A percentile compares a stretch with the other conserved stretches of the same genome.
Evolutionary conservation across 23 tunicate genomes (phyloP).

Genomic region (Trididemnum miniatum): DNA sequence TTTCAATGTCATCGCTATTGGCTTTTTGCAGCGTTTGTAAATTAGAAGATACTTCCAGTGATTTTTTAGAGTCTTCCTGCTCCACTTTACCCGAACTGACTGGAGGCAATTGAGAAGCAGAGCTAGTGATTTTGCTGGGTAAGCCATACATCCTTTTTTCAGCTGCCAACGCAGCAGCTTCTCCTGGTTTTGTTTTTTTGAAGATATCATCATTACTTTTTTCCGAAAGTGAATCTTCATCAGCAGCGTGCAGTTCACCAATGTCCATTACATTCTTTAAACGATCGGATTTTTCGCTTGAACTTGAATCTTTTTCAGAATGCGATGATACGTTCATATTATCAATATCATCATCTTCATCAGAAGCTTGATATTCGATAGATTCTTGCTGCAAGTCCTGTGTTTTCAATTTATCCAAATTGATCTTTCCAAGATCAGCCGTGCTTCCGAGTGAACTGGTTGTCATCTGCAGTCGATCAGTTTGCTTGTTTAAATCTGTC

Average conservation of each 20-base stretch:
- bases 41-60: background rate
- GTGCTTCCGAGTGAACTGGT: constrained; percentile 73
- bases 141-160: constrained; percentile 38
- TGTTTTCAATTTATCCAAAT: constrained; percentile 85
- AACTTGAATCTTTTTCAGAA: constrained; percentile 34
- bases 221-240: constrained; percentile 10
- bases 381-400: constrained; percentile 69
- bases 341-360: constrained; percentile 60
- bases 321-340: constrained; percentile 75
- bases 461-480: constrained; percentile 37
- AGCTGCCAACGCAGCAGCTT: constrained; percentile 61
- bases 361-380: constrained; percentile 81
- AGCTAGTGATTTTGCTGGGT: background rate
- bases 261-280: constrained; percentile 41
- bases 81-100: background rate
- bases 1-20: constrained; percentile 15
- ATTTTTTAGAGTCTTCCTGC: background rate
- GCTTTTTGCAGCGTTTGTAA: constrained; percentile 6
- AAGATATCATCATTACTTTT: background rate
- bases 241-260: constrained; percentile 25
- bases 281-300: constrained; percentile 10
- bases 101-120: background rate
- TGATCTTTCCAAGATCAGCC: constrained; percentile 72
- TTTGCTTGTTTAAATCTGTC: background rate
- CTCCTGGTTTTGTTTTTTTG: constrained; percentile 28